Percentiles rank a stretch among this genome's conserved stretches.
These are phyloP conservation scores for Lasiurus cinereus DNA, from an alignment of 2,113 vertebrate genomes.

Conservation along the genomic window DNA sequence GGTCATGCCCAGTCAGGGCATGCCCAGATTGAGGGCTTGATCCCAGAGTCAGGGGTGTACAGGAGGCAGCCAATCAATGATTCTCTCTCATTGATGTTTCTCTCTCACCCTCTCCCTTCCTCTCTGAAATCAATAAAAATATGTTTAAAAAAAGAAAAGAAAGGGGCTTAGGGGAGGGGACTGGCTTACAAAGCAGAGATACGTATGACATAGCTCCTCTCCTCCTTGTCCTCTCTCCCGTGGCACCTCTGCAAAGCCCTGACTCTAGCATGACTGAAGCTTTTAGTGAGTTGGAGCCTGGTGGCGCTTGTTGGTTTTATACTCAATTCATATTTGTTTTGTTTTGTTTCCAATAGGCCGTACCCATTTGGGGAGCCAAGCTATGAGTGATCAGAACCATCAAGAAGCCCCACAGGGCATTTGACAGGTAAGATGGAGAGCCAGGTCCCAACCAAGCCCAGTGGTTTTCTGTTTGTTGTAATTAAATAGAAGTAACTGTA, in stretches of 20 bases:
- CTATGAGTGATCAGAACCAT: background rate
- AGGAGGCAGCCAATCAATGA: too few relatives aligned
- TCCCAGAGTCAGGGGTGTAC: too few relatives aligned
- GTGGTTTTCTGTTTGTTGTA: background rate
- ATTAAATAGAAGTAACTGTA: background rate
- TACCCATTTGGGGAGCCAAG: background rate
- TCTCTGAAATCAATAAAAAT: too few relatives aligned
- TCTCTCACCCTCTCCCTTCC: too few relatives aligned
- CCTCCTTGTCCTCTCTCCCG: background rate
- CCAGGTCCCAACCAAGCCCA: background rate
- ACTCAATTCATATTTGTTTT: background rate
- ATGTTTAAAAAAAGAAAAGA: too few relatives aligned
- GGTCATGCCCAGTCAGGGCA: too few relatives aligned
- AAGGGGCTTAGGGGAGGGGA: background rate
- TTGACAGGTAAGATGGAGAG: background rate
- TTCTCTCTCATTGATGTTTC: too few relatives aligned
- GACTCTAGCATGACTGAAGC: background rate
- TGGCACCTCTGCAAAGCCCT: background rate
- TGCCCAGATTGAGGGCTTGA: too few relatives aligned
- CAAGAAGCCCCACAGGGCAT: background rate
- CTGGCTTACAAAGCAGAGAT: background rate
- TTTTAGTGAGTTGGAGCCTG: background rate
- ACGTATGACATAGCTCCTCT: background rate
- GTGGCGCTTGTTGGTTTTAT: background rate
- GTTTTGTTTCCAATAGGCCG: background rate